These are phyloP conservation scores for Melitaea cinxia DNA, from an alignment of 1,140 invertebrate genomes.

Conservation along the genomic window DNA sequence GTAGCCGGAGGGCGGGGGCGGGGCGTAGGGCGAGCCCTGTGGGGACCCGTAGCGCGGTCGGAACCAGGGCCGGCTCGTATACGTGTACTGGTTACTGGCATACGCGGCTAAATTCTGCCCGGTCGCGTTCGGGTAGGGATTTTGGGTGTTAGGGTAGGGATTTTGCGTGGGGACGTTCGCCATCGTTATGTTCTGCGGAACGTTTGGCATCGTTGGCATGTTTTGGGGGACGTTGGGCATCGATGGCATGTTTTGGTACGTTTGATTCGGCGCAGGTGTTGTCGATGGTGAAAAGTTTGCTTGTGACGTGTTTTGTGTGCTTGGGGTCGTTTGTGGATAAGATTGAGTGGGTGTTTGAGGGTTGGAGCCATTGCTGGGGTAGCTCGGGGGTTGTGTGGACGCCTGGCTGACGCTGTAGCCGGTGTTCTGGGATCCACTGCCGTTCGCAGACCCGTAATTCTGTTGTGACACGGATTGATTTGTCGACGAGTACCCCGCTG, in stretches of 20 bases:
- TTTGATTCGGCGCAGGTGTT: slow-evolving; percentile 66
- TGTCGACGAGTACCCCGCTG: slow-evolving; percentile 47
- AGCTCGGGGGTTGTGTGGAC: slow-evolving; percentile 53
- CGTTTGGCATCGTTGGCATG: slow-evolving; percentile 59
- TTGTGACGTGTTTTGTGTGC: slow-evolving; percentile 56
- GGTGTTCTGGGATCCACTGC: slow-evolving; percentile 48
- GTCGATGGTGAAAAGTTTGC: slow-evolving; percentile 65
- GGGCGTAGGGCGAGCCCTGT: slow-evolving; percentile 66
- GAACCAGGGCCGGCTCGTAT: slow-evolving; percentile 69
- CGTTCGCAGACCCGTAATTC: slow-evolving; percentile 53
- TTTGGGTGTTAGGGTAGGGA: slow-evolving; percentile 63
- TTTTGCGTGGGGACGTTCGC: slow-evolving; percentile 52
- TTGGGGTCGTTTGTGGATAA: slow-evolving; percentile 49
- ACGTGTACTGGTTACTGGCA: slow-evolving; percentile 71
- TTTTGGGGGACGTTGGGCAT: slow-evolving; percentile 55
- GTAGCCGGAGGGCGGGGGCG: slow-evolving; percentile 63
- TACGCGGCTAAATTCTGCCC: slow-evolving; percentile 75
- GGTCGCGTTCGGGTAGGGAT: slow-evolving; percentile 73
- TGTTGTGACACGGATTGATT: slow-evolving; percentile 47
- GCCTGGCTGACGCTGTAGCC: slow-evolving; percentile 55
- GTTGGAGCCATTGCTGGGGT: slow-evolving; percentile 55
- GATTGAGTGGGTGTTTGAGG: slow-evolving; percentile 49
- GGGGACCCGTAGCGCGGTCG: slow-evolving; percentile 67
- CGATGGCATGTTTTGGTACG: slow-evolving; percentile 55
- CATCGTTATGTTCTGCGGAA: slow-evolving; percentile 54